Evolutionary conservation across 1,140 invertebrate species (phyloP), one percentile per base, ranked within the genome.

Genomic region (Coenobita brevimanus): DNA sequence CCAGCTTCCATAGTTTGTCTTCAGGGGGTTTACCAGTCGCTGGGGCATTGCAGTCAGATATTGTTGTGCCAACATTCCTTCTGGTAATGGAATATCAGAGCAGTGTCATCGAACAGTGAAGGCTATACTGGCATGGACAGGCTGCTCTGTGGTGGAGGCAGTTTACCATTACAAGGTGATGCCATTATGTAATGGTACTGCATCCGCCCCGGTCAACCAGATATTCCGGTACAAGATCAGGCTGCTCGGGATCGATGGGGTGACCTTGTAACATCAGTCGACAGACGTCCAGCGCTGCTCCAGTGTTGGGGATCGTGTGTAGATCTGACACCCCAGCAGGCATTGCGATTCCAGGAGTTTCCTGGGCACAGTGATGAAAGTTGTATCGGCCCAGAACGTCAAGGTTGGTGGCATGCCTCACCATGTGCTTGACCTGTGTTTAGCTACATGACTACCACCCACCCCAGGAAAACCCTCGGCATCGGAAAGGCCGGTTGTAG

Each of bases 11-110:
- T 17, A 76, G 73, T 17, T 27, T 13, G 30, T 71, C 10, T 71
- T 71, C 30, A 15, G 67, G 10, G 71, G 41, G 33, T 75, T 79
- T 50, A 46, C 27, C 41, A 79, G 3, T n/a, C 76, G 8, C 43
- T 50, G 76, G 43, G 76, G 43, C 1, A 79, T 79, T n/a, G 21
- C 6, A 43, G 76, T 79, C 0, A 79, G 36, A 50, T 79, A 79
- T 57, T 3, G n/a, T 1, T n/a, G n/a, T n/a, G n/a, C n/a, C n/a
- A n/a, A n/a, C n/a, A n/a, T n/a, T n/a, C n/a, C n/a, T n/a, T n/a
- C n/a, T n/a, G n/a, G n/a, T n/a, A n/a, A n/a, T n/a, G n/a, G n/a
- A n/a, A n/a, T n/a, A n/a, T n/a, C n/a, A 50, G 76, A 33, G 43
- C 76, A 21, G 4, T 50, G 38, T 8, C 46, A 24, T 33, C 24